These are phyloP conservation scores for Hypomecis atomaria DNA, from an alignment of 2,888 invertebrate species.

Conservation along the genomic window DNA sequence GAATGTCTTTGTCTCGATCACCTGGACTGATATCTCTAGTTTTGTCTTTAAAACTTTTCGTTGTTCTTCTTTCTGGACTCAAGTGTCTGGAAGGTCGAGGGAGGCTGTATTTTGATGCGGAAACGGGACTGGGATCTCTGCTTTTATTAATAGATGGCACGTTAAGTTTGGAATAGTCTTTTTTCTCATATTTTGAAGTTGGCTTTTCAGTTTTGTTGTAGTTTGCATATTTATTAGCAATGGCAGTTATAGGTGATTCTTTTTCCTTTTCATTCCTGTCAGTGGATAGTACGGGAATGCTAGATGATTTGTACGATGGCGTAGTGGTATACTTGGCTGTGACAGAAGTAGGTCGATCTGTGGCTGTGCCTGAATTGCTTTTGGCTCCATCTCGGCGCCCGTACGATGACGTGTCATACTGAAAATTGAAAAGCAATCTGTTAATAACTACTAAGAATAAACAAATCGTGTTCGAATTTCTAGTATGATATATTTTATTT, in stretches of 20 bases:
- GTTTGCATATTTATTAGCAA: conserved; percentile 73
- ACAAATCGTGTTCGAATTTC: too few species aligned
- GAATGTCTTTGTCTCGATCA: conserved; percentile 83
- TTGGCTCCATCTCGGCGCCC: conserved; percentile 67
- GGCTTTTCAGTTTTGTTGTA: conserved; percentile 64
- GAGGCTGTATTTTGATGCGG: conserved; percentile 73
- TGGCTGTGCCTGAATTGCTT: conserved; percentile 50
- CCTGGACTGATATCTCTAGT: conserved; percentile 84
- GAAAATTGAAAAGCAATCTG: conserved; percentile 49
- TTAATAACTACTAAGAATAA: not conserved
- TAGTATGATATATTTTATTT: too few species aligned
- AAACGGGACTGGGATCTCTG: conserved; percentile 84
- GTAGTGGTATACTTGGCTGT: conserved; percentile 76
- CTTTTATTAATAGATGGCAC: conserved; percentile 71
- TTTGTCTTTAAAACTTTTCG: conserved; percentile 73
- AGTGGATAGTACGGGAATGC: conserved; percentile 70
- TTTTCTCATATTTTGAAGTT: conserved; percentile 69
- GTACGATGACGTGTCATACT: conserved; percentile 77
- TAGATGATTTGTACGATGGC: conserved; percentile 78
- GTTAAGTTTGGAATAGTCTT: conserved; percentile 79
- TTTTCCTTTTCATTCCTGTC: conserved; percentile 64
- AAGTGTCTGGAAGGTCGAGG: conserved; percentile 75
- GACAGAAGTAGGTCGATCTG: conserved; percentile 69
- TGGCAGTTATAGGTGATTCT: conserved; percentile 73
- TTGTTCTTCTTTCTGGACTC: conserved; percentile 77